A percentile compares a stretch with the other conserved stretches of the same genome.
Evolutionary conservation across 2,797 vertebrate species (phyloP).

Genomic region (Protosalanx chinensis): DNA sequence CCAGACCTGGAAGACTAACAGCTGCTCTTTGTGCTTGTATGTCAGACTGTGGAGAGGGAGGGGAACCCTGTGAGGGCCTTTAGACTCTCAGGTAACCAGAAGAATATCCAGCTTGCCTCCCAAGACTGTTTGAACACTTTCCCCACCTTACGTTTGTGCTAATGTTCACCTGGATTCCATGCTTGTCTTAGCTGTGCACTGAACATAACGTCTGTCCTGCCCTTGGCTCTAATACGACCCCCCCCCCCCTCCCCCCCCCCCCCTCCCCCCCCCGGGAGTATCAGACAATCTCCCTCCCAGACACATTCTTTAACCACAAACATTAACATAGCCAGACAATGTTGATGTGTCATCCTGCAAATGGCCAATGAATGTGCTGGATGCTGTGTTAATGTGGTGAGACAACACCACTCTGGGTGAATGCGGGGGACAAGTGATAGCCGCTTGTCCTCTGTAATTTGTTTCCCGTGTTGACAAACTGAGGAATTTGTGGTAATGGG

Average conservation of each 20-base stretch:
- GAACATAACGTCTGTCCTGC: slow-evolving; percentile 41
- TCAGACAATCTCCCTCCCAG: slow-evolving; percentile 39
- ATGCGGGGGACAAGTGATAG: slow-evolving; percentile 61
- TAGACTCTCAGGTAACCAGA: slow-evolving; percentile 72
- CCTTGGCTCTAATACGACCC: slow-evolving; percentile 39
- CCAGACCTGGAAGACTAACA: slow-evolving; percentile 56
- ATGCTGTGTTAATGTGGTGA: slow-evolving; percentile 50
- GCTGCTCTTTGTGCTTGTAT: slow-evolving; percentile 70
- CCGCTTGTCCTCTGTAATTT: slow-evolving; percentile 63
- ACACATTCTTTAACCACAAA: slow-evolving; percentile 43
- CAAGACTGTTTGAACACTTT: slow-evolving; percentile 40
- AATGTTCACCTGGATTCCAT: slow-evolving; percentile 51
- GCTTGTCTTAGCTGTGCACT: slow-evolving; percentile 55
- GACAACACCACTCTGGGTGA: slow-evolving; percentile 64
- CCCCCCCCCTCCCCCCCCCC: slow-evolving; percentile 17
- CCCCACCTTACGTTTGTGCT: slow-evolving; percentile 46
- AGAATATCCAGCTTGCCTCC: slow-evolving; percentile 42
- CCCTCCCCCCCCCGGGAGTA: slow-evolving; percentile 18
- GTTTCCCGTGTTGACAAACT: slow-evolving; percentile 66
- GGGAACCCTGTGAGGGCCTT: slow-evolving; percentile 71
- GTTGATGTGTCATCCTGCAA: slow-evolving; percentile 43
- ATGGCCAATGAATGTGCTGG: slow-evolving; percentile 53
- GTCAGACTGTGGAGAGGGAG: slow-evolving; percentile 73
- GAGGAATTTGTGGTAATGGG: slow-evolving; percentile 68
- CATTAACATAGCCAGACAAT: slow-evolving; percentile 39